A percentile compares a stretch with the other conserved stretches of the same genome.
These are phyloP conservation scores for Engystomops pustulosus DNA, from an alignment of 2,113 vertebrate species.

Conservation along the genomic window DNA sequence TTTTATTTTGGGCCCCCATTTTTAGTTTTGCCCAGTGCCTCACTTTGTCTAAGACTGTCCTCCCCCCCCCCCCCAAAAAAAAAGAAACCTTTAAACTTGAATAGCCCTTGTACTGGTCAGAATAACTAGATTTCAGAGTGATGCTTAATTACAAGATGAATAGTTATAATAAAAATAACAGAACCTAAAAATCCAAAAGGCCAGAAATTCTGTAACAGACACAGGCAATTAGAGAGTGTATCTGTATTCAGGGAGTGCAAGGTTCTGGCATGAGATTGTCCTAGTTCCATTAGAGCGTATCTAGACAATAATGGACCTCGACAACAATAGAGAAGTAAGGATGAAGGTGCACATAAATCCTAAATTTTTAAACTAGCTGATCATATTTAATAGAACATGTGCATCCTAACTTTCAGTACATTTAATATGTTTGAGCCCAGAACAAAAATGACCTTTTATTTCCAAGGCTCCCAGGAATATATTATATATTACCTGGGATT, in stretches of 20 bases:
- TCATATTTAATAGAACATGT: constrained; percentile 11
- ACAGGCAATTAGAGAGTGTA: neutral
- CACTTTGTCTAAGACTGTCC: no score
- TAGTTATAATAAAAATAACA: no score
- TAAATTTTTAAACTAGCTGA: constrained; percentile 6
- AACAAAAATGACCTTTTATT: no score
- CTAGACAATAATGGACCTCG: neutral
- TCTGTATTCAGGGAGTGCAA: neutral
- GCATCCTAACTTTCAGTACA: neutral
- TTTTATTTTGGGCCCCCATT: no score
- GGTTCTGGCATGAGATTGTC: neutral
- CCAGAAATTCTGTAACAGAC: neutral
- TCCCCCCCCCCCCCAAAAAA: no score
- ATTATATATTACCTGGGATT: no score
- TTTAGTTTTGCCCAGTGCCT: no score
- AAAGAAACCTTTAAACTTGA: no score
- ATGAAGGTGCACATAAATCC: neutral
- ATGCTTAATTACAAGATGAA: no score
- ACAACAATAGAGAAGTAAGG: neutral
- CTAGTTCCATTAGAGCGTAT: neutral
- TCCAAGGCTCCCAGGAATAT: no score
- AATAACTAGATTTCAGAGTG: no score
- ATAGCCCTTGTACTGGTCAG: no score
- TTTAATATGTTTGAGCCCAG: neutral
- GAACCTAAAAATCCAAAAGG: neutral